Evolutionary conservation across 2,797 vertebrate species (phyloP), one percentile per base, ranked within the genome.

Genomic region (Trichosurus vulpecula): DNA sequence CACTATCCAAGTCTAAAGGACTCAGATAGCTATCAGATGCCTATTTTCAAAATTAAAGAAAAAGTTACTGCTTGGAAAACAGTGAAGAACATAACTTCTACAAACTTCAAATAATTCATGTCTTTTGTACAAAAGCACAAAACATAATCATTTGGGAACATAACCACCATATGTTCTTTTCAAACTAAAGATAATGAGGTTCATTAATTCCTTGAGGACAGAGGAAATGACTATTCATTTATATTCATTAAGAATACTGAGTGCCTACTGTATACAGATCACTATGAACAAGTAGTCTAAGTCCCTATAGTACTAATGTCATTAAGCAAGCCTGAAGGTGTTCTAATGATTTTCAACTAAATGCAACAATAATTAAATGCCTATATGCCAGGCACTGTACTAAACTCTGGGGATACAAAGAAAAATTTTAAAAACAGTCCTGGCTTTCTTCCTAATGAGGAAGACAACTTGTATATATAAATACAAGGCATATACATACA

Each of bases 1-100:
- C 99, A 53, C 98, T 99, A 10, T 98, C 98, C 90, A 95, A 96
- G 51, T 98, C 98, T 2, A 98, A 98, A 66, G 81, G 90, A 90
- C 92, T 92, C 0, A 35, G 52, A 57, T 95, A 97, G 66, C 98
- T 98, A 35, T 98, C 97, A 6, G 93, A 97, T 0, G 30, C 96
- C 98, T 99, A 94, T 0, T 89, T 89, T 92, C n/a, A 97, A 61
- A 96, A 97, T 96, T 0, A 94, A 97, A 41, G 41, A 13, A 52
- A 90, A 92, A 56, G 93, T 52, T 3, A 95, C 16, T 91, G 30
- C 47, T 8, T 35, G 2, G 52, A 54, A 41, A 90, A 41, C 12
- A 90, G 31, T 35, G 90, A 90, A 53, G 90, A 90, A 53, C 31
- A 90, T 31, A 52, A 53, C 29, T 52, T 53, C 52, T 90, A 90